Percentiles rank a stretch among this genome's conserved stretches.
Conservation (phyloP, 2,888 invertebrate species). For the Zelleria hepariella region DNA sequence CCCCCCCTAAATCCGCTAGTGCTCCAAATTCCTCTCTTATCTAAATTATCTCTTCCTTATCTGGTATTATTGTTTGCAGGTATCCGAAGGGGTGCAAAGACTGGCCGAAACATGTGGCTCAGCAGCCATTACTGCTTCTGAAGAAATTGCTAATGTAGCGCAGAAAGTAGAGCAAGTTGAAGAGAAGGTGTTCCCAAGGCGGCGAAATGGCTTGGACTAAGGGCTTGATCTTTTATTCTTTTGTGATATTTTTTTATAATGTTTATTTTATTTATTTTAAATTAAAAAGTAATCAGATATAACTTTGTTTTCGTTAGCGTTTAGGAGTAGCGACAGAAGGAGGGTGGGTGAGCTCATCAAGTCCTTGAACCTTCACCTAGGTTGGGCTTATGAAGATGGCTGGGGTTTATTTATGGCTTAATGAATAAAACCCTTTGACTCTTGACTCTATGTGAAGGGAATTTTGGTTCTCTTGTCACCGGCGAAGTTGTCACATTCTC, state of each 20-base stretch:
- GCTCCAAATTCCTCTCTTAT: no score
- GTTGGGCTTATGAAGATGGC: no score
- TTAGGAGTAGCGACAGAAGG: neutral
- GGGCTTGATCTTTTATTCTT: neutral
- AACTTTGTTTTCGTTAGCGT: neutral
- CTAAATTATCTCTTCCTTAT: no score
- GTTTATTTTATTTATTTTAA: conserved; percentile 15
- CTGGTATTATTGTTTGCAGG: conserved; percentile 25
- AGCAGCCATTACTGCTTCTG: conserved; percentile 50
- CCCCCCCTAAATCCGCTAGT: no score
- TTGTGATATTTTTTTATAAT: neutral
- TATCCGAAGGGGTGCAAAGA: conserved; percentile 54
- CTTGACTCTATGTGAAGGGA: no score
- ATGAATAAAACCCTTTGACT: no score
- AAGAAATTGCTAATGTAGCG: conserved; percentile 48
- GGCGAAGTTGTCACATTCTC: no score
- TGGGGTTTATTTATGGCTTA: no score
- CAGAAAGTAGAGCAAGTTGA: conserved; percentile 54
- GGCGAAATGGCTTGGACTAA: conserved; percentile 58
- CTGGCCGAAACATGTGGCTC: conserved; percentile 56
- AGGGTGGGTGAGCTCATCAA: no score
- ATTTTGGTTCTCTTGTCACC: no score
- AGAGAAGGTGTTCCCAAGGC: conserved; percentile 46
- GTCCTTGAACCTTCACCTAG: no score
- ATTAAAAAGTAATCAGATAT: neutral